Base-by-base conservation (phyloP, 2,113 vertebrate species). In the Tylochromis polylepis region DNA sequence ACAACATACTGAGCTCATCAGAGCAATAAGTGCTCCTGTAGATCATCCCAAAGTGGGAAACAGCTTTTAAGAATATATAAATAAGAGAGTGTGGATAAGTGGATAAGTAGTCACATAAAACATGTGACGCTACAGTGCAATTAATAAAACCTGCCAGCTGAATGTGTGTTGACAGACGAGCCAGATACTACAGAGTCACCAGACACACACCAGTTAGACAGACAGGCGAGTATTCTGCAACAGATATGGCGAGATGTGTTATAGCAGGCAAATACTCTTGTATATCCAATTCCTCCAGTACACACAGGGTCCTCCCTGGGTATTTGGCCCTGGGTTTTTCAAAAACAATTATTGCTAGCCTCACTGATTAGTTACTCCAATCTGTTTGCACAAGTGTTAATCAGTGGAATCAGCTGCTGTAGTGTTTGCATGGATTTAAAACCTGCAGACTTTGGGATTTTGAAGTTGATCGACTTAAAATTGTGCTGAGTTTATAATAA, bases 81-180 rank as follows among this genome's bases (percentile, higher is more conserved):
- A 79, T 56, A 82, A 72, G 22, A 18, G 2, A 46, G 58, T 81
- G 49, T 29, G 70, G 20, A 38, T 67, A 16, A 77, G 82, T 87
- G 82, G 49, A 31, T 56, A 53, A 29, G 72, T 79, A 59, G 49
- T 87, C 87, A 56, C 59, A 7, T 27, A 10, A 6, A 87, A 87
- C 89, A 81, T 87, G 81, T 85, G 84, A 92, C 67, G 83, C 79
- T 59, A 83, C 85, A 83, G 38, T 46, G 82, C 53, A 85, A 81
- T 82, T 91, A 91, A 88, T 60, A 88, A 72, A 84, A 60, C 18
- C 51, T 18, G 58, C 77, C 86, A 88, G 83, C 88, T 79, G 85
- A 92, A 87, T 88, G 89, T 88, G 79, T 92, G 87, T 85, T 88
- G 87, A 94, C 86, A 90, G 89, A 90, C 49, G 81, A 87, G 82